A percentile compares a stretch with the other conserved stretches of the same genome.
Conservation (phyloP, 2,888 invertebrate genomes). For the Drosophila imparisetae region DNA sequence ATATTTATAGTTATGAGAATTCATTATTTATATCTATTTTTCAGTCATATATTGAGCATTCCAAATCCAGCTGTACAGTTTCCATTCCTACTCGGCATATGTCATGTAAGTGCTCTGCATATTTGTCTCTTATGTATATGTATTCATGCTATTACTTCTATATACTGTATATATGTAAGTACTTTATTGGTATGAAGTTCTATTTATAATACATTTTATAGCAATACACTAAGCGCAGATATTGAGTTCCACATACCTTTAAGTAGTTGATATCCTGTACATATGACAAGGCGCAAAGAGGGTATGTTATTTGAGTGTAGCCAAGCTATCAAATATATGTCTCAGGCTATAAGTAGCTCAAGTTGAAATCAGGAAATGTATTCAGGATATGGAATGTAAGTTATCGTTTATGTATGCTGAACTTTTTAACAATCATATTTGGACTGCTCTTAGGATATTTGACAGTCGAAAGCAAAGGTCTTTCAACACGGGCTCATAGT, state of each 20-base stretch:
- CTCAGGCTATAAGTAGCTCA: background rate
- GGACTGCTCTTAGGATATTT: background rate
- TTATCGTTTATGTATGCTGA: background rate
- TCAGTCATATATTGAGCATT: background rate
- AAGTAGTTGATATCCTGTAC: conserved; percentile 15
- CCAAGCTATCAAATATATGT: background rate
- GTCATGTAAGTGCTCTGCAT: background rate
- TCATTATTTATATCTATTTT: background rate
- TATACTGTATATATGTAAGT: conserved; percentile 28
- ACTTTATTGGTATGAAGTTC: conserved; percentile 23
- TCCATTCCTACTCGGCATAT: background rate
- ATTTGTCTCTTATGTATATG: background rate
- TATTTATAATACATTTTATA: conserved; percentile 29
- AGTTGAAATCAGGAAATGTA: background rate
- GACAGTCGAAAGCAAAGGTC: background rate
- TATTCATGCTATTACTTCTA: conserved; percentile 16
- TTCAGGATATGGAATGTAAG: background rate
- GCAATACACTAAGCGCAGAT: background rate
- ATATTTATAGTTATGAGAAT: background rate
- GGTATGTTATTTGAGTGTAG: background rate
- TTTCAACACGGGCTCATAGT: conserved; percentile 12
- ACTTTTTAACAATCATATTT: background rate
- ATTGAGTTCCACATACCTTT: background rate
- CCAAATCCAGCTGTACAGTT: background rate
- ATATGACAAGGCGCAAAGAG: background rate